Evolutionary conservation across 1,140 invertebrate species (phyloP).

Genomic region (Drosophila bipectinata): DNA sequence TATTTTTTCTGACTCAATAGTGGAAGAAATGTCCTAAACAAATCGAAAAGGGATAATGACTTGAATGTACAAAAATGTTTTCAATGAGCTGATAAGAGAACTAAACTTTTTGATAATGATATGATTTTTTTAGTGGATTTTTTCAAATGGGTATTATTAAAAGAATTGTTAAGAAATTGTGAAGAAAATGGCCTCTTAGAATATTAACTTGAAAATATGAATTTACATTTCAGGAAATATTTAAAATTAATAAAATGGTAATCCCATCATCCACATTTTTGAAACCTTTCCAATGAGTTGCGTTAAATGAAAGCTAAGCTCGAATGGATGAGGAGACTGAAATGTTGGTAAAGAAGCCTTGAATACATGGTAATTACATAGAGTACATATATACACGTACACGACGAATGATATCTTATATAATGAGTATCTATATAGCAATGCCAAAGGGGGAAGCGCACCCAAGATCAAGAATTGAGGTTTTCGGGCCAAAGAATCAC

Average conservation of each 20-base stretch:
- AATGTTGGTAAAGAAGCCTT: slow-evolving; percentile 49
- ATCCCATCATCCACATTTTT: not conserved
- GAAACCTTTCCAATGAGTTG: slow-evolving; percentile 26
- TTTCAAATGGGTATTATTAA: not conserved
- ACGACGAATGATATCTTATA: slow-evolving; percentile 49
- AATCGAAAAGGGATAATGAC: slow-evolving; percentile 17
- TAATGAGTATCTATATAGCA: slow-evolving; percentile 33
- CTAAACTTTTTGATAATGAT: not conserved
- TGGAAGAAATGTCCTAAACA: slow-evolving; percentile 10
- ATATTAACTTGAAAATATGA: not conserved
- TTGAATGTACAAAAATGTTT: slow-evolving; percentile 48
- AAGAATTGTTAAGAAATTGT: not conserved
- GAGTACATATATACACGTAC: slow-evolving; percentile 78
- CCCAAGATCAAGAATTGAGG: slow-evolving; percentile 26
- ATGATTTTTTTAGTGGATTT: not conserved
- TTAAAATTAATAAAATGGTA: not conserved
- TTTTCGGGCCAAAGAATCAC: slow-evolving; percentile 14
- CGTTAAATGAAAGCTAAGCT: slow-evolving; percentile 72
- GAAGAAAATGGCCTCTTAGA: not conserved
- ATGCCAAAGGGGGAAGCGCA: slow-evolving; percentile 42
- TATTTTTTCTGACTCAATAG: slow-evolving; percentile 23
- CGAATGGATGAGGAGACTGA: slow-evolving; percentile 20
- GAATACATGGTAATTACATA: slow-evolving; percentile 70
- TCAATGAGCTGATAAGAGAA: slow-evolving; percentile 4
- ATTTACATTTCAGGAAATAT: too few species aligned